Evolutionary conservation across 1,140 invertebrate species (phyloP).

Genomic region (Patella vulgata): DNA sequence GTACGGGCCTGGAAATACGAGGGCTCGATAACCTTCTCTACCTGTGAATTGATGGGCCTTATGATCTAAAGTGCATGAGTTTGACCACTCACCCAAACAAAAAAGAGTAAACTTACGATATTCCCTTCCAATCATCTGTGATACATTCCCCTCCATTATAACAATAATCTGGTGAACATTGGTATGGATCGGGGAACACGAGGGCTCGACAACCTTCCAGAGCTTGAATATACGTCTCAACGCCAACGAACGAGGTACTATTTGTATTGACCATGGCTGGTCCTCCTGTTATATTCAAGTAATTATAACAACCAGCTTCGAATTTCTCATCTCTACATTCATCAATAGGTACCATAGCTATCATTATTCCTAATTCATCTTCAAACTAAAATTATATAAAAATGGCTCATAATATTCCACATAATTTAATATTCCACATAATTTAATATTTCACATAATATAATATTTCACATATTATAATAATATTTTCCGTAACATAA

Average conservation of each 20-base stretch:
- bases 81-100: too few relatives aligned
- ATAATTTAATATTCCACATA: neutral
- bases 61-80: too few relatives aligned
- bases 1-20: constrained; percentile 41
- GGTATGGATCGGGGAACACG: constrained; percentile 56
- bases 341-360: constrained; percentile 97
- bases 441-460: constrained; percentile 14
- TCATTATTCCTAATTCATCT: constrained; percentile 90
- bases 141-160: constrained; percentile 92
- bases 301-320: constrained; percentile 92
- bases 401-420: neutral
- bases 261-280: constrained; percentile 98
- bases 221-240: constrained; percentile 86
- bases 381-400: constrained; percentile 77
- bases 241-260: constrained; percentile 92
- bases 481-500: neutral
- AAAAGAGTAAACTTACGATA: constrained; percentile 76
- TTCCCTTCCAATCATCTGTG: constrained; percentile 81
- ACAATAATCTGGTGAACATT: constrained; percentile 89
- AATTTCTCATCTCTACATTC: constrained; percentile 96
- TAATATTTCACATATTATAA: neutral
- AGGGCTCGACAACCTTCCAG: constrained; percentile 74
- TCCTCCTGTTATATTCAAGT: constrained; percentile 79
- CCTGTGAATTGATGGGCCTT: too few relatives aligned
- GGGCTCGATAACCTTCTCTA: constrained; percentile 71